A percentile compares a stretch with the other conserved stretches of the same genome.
phyloP scores from a whole-genome alignment of 1,140 invertebrate species.

The Drosophila biarmipes region DNA sequence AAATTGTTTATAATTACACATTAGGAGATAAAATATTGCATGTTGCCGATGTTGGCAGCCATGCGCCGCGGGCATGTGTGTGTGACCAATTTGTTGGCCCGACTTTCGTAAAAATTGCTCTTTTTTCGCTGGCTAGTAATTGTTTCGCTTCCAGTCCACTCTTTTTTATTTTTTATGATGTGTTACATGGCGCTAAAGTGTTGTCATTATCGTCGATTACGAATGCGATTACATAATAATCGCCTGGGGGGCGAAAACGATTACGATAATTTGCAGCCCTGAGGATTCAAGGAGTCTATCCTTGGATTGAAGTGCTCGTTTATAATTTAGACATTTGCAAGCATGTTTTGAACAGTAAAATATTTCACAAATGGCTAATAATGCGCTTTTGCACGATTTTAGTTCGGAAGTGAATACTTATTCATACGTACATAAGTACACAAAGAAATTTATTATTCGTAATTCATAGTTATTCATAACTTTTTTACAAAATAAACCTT shows the following conservation, averaged over 20 bases:
- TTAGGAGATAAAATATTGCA: slow-evolving; percentile 77
- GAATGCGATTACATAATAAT: slow-evolving; percentile 67
- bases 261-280: slow-evolving; percentile 21
- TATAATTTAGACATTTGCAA: slow-evolving; percentile 2
- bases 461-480: too few species aligned
- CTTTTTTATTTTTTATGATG: slow-evolving; percentile 51
- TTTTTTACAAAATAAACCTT: too few species aligned
- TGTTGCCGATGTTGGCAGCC: slow-evolving; percentile 32
- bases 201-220: slow-evolving; percentile 72
- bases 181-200: slow-evolving; percentile 69
- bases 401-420: slow-evolving; percentile 1
- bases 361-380: slow-evolving; percentile 6
- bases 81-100: slow-evolving; percentile 41
- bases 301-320: not conserved
- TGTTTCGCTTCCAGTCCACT: slow-evolving; percentile 33
- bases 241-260: slow-evolving; percentile 4
- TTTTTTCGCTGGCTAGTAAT: slow-evolving; percentile 41
- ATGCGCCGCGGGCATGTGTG: slow-evolving; percentile 19
- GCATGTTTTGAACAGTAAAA: not conserved
- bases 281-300: not conserved
- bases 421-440: not conserved
- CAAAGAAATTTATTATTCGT: not conserved
- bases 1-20: slow-evolving; percentile 83
- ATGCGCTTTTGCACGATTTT: slow-evolving; percentile 2
- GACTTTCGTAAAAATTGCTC: slow-evolving; percentile 25